Evolutionary conservation across 2,797 vertebrate genomes (phyloP).

Genomic region (Pogonophryne albipinna): DNA sequence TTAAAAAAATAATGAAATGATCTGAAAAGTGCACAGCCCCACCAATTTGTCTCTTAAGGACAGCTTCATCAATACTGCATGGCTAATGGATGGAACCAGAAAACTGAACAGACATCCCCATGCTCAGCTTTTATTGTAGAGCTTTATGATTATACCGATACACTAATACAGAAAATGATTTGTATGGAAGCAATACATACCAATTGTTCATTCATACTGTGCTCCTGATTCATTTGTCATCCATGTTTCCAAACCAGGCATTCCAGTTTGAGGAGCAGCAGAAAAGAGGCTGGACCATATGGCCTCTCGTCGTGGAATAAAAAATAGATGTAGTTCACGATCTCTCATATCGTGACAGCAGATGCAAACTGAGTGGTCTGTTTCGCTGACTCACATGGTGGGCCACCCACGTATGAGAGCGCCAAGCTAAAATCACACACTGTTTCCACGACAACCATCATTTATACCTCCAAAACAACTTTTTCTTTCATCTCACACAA

Average conservation of each 20-base stretch:
- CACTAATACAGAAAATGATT: background rate
- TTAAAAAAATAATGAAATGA: background rate
- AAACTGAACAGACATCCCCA: background rate
- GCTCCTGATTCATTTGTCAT: conserved; percentile 14
- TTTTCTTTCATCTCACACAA: conserved; percentile 58
- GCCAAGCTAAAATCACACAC: conserved; percentile 71
- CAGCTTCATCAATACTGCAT: background rate
- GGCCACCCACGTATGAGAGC: conserved; percentile 76
- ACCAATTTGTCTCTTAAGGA: background rate
- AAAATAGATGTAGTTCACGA: conserved; percentile 63
- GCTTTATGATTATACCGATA: background rate
- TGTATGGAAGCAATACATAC: background rate
- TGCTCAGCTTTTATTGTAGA: background rate
- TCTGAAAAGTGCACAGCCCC: background rate
- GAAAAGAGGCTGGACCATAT: conserved; percentile 57
- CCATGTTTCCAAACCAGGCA: conserved; percentile 17
- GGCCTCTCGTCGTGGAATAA: conserved; percentile 61
- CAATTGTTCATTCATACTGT: conserved; percentile 9
- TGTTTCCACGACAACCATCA: conserved; percentile 80
- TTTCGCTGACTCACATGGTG: conserved; percentile 82
- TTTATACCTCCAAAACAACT: conserved; percentile 70
- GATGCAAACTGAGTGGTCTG: conserved; percentile 76
- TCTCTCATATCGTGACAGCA: conserved; percentile 80
- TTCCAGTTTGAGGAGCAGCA: conserved; percentile 29
- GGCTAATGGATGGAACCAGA: background rate